Evolutionary conservation across 2,888 invertebrate species (phyloP), one percentile per base, ranked within the genome.

Genomic region (Drosophila macrothrix): DNA sequence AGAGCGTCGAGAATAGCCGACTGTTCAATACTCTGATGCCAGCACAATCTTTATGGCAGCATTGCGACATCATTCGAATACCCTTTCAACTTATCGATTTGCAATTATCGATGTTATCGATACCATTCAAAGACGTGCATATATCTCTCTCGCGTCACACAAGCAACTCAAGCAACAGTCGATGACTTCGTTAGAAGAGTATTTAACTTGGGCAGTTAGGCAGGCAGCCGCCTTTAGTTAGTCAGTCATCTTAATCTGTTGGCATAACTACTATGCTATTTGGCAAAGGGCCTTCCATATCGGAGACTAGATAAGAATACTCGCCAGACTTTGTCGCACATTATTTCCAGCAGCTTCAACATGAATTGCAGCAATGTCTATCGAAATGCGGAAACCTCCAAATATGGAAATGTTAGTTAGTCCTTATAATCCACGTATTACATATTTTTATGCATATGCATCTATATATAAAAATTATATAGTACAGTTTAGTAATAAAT

Each of bases 241-340:
- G 69, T 74, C 69, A 54, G 53, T 73, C 68, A 55, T 50, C 58
- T 60, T 79, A 74, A 77, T 77, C 74, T 74, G 39, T 59, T 65
- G 58, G 61, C 50, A 65, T 59, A 73, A 78, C 67, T 76, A 58
- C 61, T 58, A 66, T 63, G 65, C 78, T 58, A 64, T 70, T 76
- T 77, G 63, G 60, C 71, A 55, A 29, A 46, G 43, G 59, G 50
- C 55, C 31, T 46, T 39, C 54, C 62, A 52, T 70, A 76, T 75
- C 55, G 16, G 31, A 28, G 28, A 60, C 46, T 1, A 53, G 53
- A 69, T 69, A 69, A 52, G 58, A n/a, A 19, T 29, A 28, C 12
- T 29, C 39, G 55, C 54, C 19, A 37, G 35, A 55, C 35, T 10
- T 25, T 22, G 54, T 35, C 33, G 54, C 54, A 5, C 54, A 35